These are phyloP conservation scores for Geodia barretti DNA, from an alignment of 37 sponge, comb jelly and placozoan genomes.

Conservation along the genomic window DNA sequence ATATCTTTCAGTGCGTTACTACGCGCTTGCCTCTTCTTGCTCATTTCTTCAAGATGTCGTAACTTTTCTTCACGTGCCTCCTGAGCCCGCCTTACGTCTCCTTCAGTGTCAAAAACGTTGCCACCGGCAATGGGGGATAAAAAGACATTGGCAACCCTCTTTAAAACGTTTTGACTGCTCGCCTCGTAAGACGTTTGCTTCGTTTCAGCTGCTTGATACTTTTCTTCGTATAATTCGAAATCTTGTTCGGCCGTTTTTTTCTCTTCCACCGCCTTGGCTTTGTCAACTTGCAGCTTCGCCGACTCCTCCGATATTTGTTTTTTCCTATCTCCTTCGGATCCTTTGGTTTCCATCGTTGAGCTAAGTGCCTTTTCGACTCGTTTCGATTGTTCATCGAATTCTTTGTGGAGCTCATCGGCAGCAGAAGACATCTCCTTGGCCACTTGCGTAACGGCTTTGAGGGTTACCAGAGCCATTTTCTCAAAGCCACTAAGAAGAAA, in stretches of 20 bases:
- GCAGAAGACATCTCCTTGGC: constrained; percentile 46
- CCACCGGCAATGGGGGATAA: background rate
- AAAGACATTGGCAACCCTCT: background rate
- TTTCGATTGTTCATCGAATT: constrained; percentile 3
- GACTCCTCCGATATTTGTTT: background rate
- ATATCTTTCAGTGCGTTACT: constrained; percentile 12
- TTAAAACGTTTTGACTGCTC: background rate
- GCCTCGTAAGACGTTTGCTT: background rate
- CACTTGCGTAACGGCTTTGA: background rate
- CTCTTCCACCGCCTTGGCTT: background rate
- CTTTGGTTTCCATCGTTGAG: background rate
- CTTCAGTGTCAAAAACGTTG: background rate
- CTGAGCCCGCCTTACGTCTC: background rate
- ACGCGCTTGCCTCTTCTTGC: constrained; percentile 4
- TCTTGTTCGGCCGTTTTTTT: background rate
- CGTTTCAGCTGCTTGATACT: constrained; percentile 2
- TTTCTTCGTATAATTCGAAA: too few relatives aligned
- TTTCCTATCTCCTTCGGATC: background rate
- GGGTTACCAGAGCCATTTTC: constrained; percentile 42
- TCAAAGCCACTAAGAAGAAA: constrained; percentile 35
- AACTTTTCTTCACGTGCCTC: background rate
- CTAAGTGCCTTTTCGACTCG: background rate
- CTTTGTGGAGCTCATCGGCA: constrained; percentile 5
- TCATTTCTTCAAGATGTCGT: too few relatives aligned
- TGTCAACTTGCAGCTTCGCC: background rate